Evolutionary conservation across 1,140 invertebrate genomes (phyloP).

Genomic region (Hylaeus anthracinus): DNA sequence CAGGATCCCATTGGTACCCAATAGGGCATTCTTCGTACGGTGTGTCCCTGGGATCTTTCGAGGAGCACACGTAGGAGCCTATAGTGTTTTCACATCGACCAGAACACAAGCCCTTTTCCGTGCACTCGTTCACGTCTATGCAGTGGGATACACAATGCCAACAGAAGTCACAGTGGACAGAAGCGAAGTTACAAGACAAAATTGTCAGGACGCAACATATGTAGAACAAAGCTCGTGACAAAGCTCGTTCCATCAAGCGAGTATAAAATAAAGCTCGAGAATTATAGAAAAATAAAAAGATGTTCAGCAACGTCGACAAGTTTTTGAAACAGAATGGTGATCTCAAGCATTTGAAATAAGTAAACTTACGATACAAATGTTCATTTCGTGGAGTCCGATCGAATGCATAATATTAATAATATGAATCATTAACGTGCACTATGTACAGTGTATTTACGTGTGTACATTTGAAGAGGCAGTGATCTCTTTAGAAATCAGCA

Average conservation of each 20-base stretch:
- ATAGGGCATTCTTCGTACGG: slow-evolving; percentile 82
- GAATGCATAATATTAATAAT: neutral
- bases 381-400: neutral
- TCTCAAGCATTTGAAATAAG: neutral
- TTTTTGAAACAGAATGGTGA: neutral
- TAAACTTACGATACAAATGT: neutral
- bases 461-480: too few relatives aligned
- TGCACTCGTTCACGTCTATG: slow-evolving; percentile 87
- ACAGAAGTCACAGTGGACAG: slow-evolving; percentile 27
- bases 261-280: too few relatives aligned
- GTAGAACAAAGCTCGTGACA: neutral
- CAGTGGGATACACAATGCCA: slow-evolving; percentile 46
- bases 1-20: slow-evolving; percentile 82
- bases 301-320: too few relatives aligned
- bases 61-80: slow-evolving; percentile 83
- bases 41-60: slow-evolving; percentile 67
- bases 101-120: slow-evolving; percentile 80
- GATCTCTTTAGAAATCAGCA: too few relatives aligned
- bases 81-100: slow-evolving; percentile 85
- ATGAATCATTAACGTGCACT: neutral
- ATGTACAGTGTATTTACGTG: neutral
- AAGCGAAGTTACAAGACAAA: slow-evolving; percentile 34
- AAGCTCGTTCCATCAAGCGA: neutral
- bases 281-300: neutral
- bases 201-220: slow-evolving; percentile 7